Base-by-base conservation (phyloP, 2,113 vertebrate species). In the Taxidea taxus region DNA sequence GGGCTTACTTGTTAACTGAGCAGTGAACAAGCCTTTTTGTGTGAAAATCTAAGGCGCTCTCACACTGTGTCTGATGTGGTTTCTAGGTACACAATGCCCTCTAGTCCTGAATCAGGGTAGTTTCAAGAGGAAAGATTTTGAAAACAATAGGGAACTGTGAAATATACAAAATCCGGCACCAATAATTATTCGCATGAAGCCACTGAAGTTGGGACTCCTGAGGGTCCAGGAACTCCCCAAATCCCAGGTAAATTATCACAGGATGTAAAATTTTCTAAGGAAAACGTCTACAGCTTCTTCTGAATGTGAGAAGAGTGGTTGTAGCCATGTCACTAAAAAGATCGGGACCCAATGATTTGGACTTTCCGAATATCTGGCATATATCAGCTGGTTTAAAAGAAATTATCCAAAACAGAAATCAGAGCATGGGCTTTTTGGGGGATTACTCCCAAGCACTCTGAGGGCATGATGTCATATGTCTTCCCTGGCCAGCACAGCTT, bases 81-180 rank as follows among this genome's bases (percentile, higher is more conserved):
- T 98, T 42, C 94, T 98, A 97, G 95, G 97, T 87, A 91, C 90
- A 98, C 97, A 98, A 96, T 97, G 98, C 98, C 98, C 98, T 98
- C 98, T 98, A 98, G 98, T 97, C 98, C 97, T 97, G 97, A 97
- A 72, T 98, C 95, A 3, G 70, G 98, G 98, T 96, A 98, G 83
- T 95, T 90, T 25, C 90, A 96, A 84, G 80, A 98, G 94, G 62
- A 94, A 60, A 91, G 95, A 93, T 70, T 92, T 47, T 42, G 70
- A 92, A 91, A 96, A 80, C 92, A 97, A 95, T 86, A 83, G 95
- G 75, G 42, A 81, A 72, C 7, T 0, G 56, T 78, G 78, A 97
- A 97, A 96, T 95, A 89, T 47, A 97, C 88, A 86, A 42, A 98
- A 95, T 94, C 94, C 62, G 60, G 81, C 58, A 77, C 44, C 72